Evolutionary conservation across 2,888 invertebrate species (phyloP).

Genomic region (Strigamia transsilvanica): DNA sequence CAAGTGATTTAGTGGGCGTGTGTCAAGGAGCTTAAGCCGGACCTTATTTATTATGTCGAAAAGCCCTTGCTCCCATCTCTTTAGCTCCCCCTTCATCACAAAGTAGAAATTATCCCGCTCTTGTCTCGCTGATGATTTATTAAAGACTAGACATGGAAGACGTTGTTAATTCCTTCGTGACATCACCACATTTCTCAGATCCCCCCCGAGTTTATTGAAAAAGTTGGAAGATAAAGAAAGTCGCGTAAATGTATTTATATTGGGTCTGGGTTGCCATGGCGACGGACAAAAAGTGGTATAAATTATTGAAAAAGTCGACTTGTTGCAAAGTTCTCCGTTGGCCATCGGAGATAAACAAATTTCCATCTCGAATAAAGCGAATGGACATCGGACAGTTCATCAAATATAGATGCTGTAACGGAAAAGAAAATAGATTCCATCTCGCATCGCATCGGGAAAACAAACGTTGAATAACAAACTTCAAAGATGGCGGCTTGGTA

Average conservation of each 20-base stretch:
- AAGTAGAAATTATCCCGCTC: conserved; percentile 42
- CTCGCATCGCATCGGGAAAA: neutral
- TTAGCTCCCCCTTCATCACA: conserved; percentile 49
- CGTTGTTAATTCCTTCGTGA: conserved; percentile 42
- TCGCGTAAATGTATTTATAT: neutral
- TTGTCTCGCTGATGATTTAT: conserved; percentile 39
- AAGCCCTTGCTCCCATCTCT: conserved; percentile 42
- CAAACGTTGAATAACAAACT: conserved; percentile 28
- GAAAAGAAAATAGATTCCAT: neutral
- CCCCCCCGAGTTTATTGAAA: conserved; percentile 15
- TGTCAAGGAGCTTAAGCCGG: conserved; percentile 45
- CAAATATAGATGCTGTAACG: neutral
- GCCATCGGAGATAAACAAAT: conserved; percentile 32
- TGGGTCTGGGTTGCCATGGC: conserved; percentile 13
- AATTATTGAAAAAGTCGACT: conserved; percentile 30
- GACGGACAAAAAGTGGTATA: neutral
- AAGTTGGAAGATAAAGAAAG: neutral
- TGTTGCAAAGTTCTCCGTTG: conserved; percentile 4
- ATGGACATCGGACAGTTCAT: conserved; percentile 36
- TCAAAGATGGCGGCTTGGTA: neutral
- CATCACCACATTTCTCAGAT: conserved; percentile 31
- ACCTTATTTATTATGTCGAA: conserved; percentile 51
- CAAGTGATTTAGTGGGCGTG: conserved; percentile 51
- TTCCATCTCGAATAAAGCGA: conserved; percentile 7
- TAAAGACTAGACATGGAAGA: conserved; percentile 36